phyloP scores from a whole-genome alignment of 2,113 vertebrate species.

The Lutjanus erythropterus region DNA sequence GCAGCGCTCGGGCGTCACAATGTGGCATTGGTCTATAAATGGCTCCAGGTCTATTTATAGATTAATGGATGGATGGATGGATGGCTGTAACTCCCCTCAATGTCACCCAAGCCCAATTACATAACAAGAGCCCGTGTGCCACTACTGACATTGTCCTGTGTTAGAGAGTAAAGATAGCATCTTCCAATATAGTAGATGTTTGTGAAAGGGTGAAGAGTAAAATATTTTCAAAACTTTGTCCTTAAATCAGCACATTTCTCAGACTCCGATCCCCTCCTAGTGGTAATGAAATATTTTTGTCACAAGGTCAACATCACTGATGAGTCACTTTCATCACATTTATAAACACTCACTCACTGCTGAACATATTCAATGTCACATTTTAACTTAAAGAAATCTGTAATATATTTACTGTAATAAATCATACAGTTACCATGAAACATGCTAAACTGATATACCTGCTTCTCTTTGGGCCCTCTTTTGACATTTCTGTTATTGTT shows the following conservation, averaged over 20 bases:
- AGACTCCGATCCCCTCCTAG: conserved; percentile 2
- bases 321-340: conserved; percentile 8
- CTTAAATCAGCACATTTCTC: conserved; percentile 5
- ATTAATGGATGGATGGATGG: conserved; percentile 49
- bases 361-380: conserved; percentile 1
- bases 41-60: conserved; percentile 76
- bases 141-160: conserved; percentile 9
- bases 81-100: conserved; percentile 60
- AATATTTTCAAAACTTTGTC: conserved; percentile 6
- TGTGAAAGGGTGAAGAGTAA: neutral
- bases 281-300: neutral
- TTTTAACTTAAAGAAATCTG: too few species aligned
- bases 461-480: too few species aligned
- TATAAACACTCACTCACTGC: neutral
- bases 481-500: too few species aligned
- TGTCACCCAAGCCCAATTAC: conserved; percentile 61
- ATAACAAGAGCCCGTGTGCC: conserved; percentile 49
- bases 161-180: conserved; percentile 6
- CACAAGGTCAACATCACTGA: neutral
- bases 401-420: too few species aligned
- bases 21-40: conserved; percentile 71
- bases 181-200: conserved; percentile 8
- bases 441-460: too few species aligned
- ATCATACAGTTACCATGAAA: too few species aligned
- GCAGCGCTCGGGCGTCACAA: conserved; percentile 33